phyloP scores from a whole-genome alignment of 1,140 invertebrate species.

The Diplogasteroides magnus region DNA sequence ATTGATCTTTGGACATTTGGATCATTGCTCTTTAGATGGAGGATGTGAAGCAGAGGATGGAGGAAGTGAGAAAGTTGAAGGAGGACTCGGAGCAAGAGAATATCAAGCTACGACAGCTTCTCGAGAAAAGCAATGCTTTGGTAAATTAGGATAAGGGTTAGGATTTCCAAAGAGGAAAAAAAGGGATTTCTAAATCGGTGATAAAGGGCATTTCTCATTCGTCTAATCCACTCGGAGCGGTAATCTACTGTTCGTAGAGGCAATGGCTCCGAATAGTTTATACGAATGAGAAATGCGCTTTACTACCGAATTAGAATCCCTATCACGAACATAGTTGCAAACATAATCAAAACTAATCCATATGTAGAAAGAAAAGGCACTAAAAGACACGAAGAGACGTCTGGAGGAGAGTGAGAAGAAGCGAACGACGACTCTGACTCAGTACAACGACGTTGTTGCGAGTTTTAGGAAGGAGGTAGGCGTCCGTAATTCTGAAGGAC shows the following conservation, averaged over 20 bases:
- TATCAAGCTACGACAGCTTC: background rate
- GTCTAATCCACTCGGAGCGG: no score
- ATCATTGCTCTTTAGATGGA: no score
- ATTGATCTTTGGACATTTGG: no score
- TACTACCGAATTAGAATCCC: background rate
- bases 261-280: no score
- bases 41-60: no score
- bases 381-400: background rate
- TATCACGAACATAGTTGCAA: background rate
- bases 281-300: no score
- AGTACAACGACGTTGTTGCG: background rate
- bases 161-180: no score
- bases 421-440: background rate
- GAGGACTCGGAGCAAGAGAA: background rate
- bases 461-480: background rate
- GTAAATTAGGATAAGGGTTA: no score
- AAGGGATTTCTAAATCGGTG: no score
- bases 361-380: background rate
- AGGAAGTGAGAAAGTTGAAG: background rate
- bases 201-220: no score
- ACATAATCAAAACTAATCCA: background rate
- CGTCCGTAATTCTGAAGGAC: no score
- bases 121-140: background rate
- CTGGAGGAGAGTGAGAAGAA: background rate
- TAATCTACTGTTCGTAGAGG: no score